phyloP scores from a whole-genome alignment of 1,140 invertebrate genomes.

The Radopholus similis region DNA sequence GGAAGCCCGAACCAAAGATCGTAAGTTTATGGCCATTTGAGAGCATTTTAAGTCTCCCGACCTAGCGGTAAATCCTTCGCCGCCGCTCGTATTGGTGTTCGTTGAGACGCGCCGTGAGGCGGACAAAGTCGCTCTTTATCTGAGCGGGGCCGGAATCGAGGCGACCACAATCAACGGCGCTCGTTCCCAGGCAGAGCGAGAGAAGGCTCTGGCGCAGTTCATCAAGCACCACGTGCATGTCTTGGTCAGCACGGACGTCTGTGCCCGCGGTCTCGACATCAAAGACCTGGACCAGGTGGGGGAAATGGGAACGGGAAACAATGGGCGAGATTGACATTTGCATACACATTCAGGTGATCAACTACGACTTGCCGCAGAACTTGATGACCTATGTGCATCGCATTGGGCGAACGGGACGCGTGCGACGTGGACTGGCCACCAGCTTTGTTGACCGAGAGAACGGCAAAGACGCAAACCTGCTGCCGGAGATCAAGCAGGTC shows the following conservation, averaged over 20 bases:
- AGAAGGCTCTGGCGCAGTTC: constrained; percentile 80
- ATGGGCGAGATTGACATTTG: too few species aligned
- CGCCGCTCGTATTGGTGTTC: constrained; percentile 75
- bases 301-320: too few species aligned
- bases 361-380: constrained; percentile 82
- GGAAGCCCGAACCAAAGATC: constrained; percentile 64
- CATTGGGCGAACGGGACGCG: constrained; percentile 75
- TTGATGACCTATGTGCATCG: constrained; percentile 91
- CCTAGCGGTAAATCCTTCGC: constrained; percentile 44
- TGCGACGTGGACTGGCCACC: constrained; percentile 15
- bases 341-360: constrained; percentile 78
- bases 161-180: constrained; percentile 18
- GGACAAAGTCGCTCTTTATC: constrained; percentile 76
- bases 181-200: constrained; percentile 78
- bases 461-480: too few species aligned
- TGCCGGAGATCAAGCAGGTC: constrained; percentile 33
- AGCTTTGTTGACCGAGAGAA: constrained; percentile 22
- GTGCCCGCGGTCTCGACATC: constrained; percentile 83
- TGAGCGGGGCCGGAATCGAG: constrained; percentile 62
- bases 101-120: constrained; percentile 81
- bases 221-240: constrained; percentile 68
- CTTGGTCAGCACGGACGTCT: constrained; percentile 84
- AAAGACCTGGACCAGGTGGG: constrained; percentile 77
- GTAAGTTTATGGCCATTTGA: background rate
- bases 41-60: background rate